A percentile compares a stretch with the other conserved stretches of the same genome.
phyloP scores from a whole-genome alignment of 2,888 invertebrate species.

The Toxonevra muliebris region DNA sequence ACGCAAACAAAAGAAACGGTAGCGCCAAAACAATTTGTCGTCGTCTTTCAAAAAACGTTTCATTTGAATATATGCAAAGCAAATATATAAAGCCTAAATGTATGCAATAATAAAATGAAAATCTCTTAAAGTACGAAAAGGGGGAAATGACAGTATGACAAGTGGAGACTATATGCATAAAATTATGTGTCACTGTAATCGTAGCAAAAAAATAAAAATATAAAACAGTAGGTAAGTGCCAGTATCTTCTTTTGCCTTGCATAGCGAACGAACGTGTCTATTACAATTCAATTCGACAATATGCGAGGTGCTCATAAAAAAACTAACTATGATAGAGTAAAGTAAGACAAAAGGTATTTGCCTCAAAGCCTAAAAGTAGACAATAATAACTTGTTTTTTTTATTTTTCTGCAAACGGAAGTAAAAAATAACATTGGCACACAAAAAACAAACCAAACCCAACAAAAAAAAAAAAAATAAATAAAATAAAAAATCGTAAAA shows the following conservation, averaged over 20 bases:
- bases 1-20: background rate
- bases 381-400: slow-evolving; percentile 17
- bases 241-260: too few species aligned
- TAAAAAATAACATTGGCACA: background rate
- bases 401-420: slow-evolving; percentile 1
- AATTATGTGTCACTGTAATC: background rate
- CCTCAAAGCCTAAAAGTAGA: slow-evolving; percentile 30
- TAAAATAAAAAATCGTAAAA: background rate
- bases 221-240: background rate
- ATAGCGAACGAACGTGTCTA: slow-evolving; percentile 9
- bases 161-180: background rate
- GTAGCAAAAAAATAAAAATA: background rate
- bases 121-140: background rate
- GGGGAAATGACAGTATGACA: background rate
- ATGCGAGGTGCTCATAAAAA: too few species aligned
- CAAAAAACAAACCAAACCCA: background rate
- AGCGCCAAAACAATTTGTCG: slow-evolving; percentile 22
- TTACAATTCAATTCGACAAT: slow-evolving; percentile 21
- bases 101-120: slow-evolving; percentile 1
- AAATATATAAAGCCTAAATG: background rate
- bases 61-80: too few species aligned
- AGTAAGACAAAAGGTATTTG: background rate
- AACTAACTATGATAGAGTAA: too few species aligned
- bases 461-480: background rate
- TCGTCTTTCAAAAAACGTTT: slow-evolving; percentile 6